These are phyloP conservation scores for Epistrophe eligans DNA, from an alignment of 2,888 invertebrate genomes.

Conservation along the genomic window DNA sequence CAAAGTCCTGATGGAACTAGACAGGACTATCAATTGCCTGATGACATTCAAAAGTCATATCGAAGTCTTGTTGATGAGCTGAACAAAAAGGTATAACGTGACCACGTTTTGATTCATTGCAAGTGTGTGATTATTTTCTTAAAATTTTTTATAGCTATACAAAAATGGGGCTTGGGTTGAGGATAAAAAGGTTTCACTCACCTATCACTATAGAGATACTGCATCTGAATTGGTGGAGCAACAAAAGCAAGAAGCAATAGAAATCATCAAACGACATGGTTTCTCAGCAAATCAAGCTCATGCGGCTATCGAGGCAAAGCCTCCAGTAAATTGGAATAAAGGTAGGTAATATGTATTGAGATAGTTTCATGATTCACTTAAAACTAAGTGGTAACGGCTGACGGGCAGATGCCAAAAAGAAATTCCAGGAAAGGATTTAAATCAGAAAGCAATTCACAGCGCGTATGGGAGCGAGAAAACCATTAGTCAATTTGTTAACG, in stretches of 20 bases:
- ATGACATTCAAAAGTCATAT: constrained; percentile 87
- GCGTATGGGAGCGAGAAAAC: too few species aligned
- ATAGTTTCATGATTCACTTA: neutral
- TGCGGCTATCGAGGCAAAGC: constrained; percentile 90
- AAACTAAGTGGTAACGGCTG: too few species aligned
- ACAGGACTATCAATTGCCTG: constrained; percentile 89
- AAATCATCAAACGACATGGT: constrained; percentile 87
- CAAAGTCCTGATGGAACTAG: constrained; percentile 89
- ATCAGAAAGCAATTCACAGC: too few species aligned
- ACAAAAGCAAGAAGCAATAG: constrained; percentile 86
- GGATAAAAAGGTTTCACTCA: constrained; percentile 89
- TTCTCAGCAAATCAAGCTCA: constrained; percentile 88
- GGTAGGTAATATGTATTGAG: constrained; percentile 80
- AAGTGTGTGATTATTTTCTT: neutral
- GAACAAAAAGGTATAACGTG: constrained; percentile 84
- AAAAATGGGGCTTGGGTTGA: constrained; percentile 90
- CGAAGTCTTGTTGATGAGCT: constrained; percentile 86
- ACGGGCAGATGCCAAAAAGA: too few species aligned
- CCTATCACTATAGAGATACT: constrained; percentile 90
- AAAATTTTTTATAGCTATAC: constrained; percentile 59
- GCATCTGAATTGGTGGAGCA: constrained; percentile 85
- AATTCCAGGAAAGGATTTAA: too few species aligned
- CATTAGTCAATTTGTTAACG: neutral
- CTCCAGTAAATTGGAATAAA: constrained; percentile 91
- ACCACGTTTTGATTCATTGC: neutral